A percentile compares a stretch with the other conserved stretches of the same genome.
Evolutionary conservation across 2,113 vertebrate species (phyloP).

Genomic region (Accipiter virgatus): DNA sequence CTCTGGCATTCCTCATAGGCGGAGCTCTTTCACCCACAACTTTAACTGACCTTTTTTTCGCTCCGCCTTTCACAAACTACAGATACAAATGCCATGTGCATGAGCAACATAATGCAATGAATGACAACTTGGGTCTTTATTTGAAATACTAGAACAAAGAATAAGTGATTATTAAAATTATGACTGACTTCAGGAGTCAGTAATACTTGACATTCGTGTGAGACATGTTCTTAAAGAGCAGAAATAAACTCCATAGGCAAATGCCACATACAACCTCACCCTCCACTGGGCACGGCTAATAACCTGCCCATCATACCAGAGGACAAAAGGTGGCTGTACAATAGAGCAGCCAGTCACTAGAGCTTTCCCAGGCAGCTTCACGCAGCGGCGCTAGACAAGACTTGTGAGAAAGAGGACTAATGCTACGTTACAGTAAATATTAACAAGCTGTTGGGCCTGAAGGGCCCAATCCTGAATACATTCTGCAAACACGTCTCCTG

Average conservation of each 20-base stretch:
- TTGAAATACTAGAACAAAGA: neutral
- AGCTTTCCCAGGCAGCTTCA: neutral
- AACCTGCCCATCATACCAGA: neutral
- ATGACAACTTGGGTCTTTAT: neutral
- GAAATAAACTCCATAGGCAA: neutral
- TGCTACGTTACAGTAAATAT: neutral
- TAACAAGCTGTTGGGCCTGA: neutral
- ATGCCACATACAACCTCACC: neutral
- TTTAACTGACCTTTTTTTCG: neutral
- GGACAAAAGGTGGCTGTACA: conserved; percentile 18
- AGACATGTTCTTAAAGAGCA: neutral
- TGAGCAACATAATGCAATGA: neutral
- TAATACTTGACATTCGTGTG: neutral
- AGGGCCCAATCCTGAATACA: neutral
- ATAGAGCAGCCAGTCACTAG: neutral
- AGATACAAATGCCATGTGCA: neutral
- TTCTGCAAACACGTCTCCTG: neutral
- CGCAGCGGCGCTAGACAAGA: neutral
- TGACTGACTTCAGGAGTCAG: neutral
- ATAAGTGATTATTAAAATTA: neutral
- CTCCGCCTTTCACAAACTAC: neutral
- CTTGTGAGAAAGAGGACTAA: neutral
- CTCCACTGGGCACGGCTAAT: neutral
- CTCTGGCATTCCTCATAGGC: neutral
- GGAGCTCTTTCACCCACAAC: neutral